Percentiles rank a stretch among this genome's conserved stretches.
phyloP scores from a whole-genome alignment of 2,113 vertebrate species.

The Trematomus loennbergii region DNA sequence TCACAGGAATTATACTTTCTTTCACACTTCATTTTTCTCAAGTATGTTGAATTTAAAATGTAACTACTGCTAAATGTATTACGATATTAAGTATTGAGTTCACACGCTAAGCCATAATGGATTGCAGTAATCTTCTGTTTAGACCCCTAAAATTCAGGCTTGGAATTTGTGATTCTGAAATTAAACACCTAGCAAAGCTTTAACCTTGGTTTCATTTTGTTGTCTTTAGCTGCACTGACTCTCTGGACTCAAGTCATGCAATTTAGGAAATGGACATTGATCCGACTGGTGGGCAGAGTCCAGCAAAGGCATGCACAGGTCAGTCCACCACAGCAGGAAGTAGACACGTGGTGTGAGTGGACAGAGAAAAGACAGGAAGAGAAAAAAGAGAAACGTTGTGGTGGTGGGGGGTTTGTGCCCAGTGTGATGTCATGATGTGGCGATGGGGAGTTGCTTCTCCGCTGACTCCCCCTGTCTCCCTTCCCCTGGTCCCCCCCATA shows the following conservation, averaged over 20 bases:
- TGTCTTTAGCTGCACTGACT: conserved; percentile 73
- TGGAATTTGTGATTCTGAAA: conserved; percentile 55
- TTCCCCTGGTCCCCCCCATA: conserved; percentile 84
- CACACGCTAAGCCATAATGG: too few species aligned
- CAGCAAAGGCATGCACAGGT: conserved; percentile 84
- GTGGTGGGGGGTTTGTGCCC: conserved; percentile 59
- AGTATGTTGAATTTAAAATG: too few species aligned
- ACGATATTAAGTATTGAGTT: too few species aligned
- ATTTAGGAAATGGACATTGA: conserved; percentile 8
- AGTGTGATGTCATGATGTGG: conserved; percentile 76
- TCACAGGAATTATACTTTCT: too few species aligned
- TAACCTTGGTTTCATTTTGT: conserved; percentile 58
- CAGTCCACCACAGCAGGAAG: conserved; percentile 74
- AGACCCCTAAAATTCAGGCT: neutral
- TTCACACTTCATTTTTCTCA: too few species aligned
- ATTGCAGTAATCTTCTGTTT: too few species aligned
- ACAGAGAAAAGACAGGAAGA: conserved; percentile 47
- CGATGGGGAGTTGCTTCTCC: conserved; percentile 75
- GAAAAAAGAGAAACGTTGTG: conserved; percentile 36
- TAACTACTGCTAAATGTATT: too few species aligned
- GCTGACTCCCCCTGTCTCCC: conserved; percentile 81
- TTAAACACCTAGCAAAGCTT: conserved; percentile 9
- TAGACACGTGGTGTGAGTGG: conserved; percentile 66
- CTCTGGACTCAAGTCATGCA: conserved; percentile 81
- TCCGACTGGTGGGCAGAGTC: conserved; percentile 53